phyloP scores from a whole-genome alignment of 2,888 invertebrate species.

The Agrilus cyanescens region DNA sequence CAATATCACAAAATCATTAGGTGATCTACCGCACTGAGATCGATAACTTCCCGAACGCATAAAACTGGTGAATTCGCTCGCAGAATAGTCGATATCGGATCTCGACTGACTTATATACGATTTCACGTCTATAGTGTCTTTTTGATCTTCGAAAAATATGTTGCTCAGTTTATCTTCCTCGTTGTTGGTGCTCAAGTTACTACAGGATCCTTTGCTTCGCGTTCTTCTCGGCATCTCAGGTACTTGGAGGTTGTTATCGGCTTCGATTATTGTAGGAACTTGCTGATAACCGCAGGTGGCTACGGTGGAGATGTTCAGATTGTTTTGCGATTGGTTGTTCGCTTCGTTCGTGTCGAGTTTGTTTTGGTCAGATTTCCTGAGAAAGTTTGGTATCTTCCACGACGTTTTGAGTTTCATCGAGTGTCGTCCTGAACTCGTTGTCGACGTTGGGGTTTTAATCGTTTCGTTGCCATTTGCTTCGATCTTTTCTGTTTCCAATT shows the following conservation, averaged over 20 bases:
- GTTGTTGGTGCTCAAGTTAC: slow-evolving; percentile 10
- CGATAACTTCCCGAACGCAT: slow-evolving; percentile 59
- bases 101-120: slow-evolving; percentile 63
- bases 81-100: slow-evolving; percentile 46
- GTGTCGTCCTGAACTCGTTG: slow-evolving; percentile 44
- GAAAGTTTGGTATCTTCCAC: slow-evolving; percentile 59
- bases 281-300: slow-evolving; percentile 45
- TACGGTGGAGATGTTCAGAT: slow-evolving; percentile 14
- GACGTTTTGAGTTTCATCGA: slow-evolving; percentile 43
- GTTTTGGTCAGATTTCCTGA: slow-evolving; percentile 44
- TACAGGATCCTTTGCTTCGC: slow-evolving; percentile 7
- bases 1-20: slow-evolving; percentile 34
- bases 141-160: slow-evolving; percentile 24
- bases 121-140: slow-evolving; percentile 56
- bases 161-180: slow-evolving; percentile 15
- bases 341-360: slow-evolving; percentile 30
- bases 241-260: slow-evolving; percentile 9
- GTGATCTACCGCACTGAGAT: slow-evolving; percentile 53
- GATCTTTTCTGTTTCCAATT: slow-evolving; percentile 37
- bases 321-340: slow-evolving; percentile 10
- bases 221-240: slow-evolving; percentile 1
- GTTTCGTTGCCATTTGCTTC: slow-evolving; percentile 35
- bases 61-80: slow-evolving; percentile 43
- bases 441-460: slow-evolving; percentile 57
- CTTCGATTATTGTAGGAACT: slow-evolving; percentile 45